Percentiles rank a stretch among this genome's conserved stretches.
Conservation (phyloP, 37 sponge, comb jelly and placozoan species). For the Ianthella basta region DNA sequence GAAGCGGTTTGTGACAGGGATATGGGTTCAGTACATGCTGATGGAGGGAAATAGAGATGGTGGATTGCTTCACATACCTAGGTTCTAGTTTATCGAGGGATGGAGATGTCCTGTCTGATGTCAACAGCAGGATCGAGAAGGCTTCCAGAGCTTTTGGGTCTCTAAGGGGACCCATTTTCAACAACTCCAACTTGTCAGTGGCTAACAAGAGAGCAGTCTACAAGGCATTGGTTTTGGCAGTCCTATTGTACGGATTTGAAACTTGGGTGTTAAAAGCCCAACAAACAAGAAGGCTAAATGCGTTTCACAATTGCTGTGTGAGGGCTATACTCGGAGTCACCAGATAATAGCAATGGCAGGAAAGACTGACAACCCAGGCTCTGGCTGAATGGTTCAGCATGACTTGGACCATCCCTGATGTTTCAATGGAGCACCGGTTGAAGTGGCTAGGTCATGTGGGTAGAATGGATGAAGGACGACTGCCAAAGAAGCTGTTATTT, state of each 20-base stretch:
- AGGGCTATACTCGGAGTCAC: too few species aligned
- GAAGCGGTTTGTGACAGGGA: slow-evolving; percentile 3
- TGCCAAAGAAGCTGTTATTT: too few species aligned
- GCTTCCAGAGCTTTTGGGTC: slow-evolving; percentile 31
- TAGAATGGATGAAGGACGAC: not conserved
- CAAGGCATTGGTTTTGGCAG: not conserved
- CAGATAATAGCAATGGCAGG: too few species aligned
- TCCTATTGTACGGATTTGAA: not conserved
- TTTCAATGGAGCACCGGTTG: not conserved
- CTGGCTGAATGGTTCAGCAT: not conserved
- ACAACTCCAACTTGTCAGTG: slow-evolving; percentile 2
- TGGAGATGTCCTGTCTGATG: not conserved
- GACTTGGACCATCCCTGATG: not conserved
- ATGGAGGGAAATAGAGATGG: too few species aligned
- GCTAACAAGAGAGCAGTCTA: not conserved
- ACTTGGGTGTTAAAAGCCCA: not conserved
- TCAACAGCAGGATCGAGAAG: not conserved
- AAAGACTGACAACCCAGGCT: not conserved
- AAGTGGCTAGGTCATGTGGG: not conserved
- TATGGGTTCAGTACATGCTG: not conserved
- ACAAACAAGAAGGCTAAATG: too few species aligned
- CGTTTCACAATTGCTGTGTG: too few species aligned
- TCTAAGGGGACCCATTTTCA: slow-evolving; percentile 9
- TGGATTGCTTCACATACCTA: too few species aligned
- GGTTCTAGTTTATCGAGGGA: too few species aligned